A percentile compares a stretch with the other conserved stretches of the same genome.
These are phyloP conservation scores for Ptychochromis oligacanthus DNA, from an alignment of 2,113 vertebrate species.

Conservation along the genomic window DNA sequence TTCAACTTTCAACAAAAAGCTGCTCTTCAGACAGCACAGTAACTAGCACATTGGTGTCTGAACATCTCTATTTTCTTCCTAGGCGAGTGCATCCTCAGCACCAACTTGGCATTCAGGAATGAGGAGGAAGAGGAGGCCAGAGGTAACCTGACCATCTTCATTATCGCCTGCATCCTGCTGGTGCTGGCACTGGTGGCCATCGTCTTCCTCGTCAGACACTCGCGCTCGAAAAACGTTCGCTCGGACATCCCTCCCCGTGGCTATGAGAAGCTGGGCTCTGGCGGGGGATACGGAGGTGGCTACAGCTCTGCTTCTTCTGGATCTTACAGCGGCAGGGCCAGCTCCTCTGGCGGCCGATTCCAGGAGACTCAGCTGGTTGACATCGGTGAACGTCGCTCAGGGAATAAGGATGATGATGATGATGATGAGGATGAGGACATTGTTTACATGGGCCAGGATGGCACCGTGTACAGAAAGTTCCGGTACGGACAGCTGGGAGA, in stretches of 20 bases:
- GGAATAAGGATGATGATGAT: slow-evolving; percentile 49
- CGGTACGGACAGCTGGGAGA: slow-evolving; percentile 89
- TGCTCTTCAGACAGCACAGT: background rate
- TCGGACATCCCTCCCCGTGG: slow-evolving; percentile 65
- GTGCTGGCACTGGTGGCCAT: slow-evolving; percentile 78
- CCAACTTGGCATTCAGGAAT: slow-evolving; percentile 67
- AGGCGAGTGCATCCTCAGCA: slow-evolving; percentile 88
- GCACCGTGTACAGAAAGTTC: slow-evolving; percentile 94
- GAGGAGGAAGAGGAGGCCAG: slow-evolving; percentile 60
- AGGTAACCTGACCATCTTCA: slow-evolving; percentile 80
- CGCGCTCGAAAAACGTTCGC: slow-evolving; percentile 70
- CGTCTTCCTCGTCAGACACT: slow-evolving; percentile 81
- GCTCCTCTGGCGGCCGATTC: slow-evolving; percentile 73
- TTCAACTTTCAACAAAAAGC: slow-evolving; percentile 3
- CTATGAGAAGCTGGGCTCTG: slow-evolving; percentile 88
- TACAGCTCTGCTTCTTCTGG: slow-evolving; percentile 62
- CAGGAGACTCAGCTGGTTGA: slow-evolving; percentile 86
- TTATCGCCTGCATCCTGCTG: slow-evolving; percentile 82
- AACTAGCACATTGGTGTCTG: background rate
- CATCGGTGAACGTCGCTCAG: slow-evolving; percentile 74
- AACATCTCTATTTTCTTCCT: slow-evolving; percentile 2
- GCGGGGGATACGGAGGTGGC: slow-evolving; percentile 54
- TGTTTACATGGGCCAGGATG: slow-evolving; percentile 96
- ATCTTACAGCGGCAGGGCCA: slow-evolving; percentile 61
- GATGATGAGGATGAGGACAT: slow-evolving; percentile 91